These are phyloP conservation scores for Drosophila fulvimacula DNA, from an alignment of 2,888 invertebrate species.

Conservation along the genomic window DNA sequence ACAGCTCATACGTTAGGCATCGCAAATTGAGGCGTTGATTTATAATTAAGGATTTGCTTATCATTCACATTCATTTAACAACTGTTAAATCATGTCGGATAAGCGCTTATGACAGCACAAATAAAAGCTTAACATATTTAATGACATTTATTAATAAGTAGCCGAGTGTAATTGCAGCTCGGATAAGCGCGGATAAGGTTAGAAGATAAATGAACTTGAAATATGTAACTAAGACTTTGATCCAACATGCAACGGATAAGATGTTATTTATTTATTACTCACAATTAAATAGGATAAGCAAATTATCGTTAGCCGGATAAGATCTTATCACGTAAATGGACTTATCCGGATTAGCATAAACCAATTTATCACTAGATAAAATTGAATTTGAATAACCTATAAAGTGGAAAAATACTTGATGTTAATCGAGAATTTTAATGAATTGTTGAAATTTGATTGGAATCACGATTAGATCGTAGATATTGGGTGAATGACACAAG, in stretches of 20 bases:
- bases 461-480: slow-evolving; percentile 26
- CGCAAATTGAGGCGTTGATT: slow-evolving; percentile 2
- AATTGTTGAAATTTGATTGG: slow-evolving; percentile 16
- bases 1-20: slow-evolving; percentile 5
- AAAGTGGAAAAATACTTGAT: slow-evolving; percentile 22
- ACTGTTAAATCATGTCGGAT: not conserved
- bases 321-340: not conserved
- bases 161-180: not conserved
- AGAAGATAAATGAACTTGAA: not conserved
- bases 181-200: not conserved
- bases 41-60: slow-evolving; percentile 1
- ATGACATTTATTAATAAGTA: not conserved
- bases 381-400: slow-evolving; percentile 7
- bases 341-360: slow-evolving; percentile 4
- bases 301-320: slow-evolving; percentile 3
- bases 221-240: not conserved
- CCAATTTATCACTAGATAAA: not conserved
- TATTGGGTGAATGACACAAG: slow-evolving; percentile 22
- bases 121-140: not conserved
- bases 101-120: not conserved
- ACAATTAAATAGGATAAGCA: not conserved
- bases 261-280: not conserved
- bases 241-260: not conserved
- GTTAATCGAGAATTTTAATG: slow-evolving; percentile 11
- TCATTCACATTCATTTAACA: slow-evolving; percentile 1